Evolutionary conservation across 2,113 vertebrate genomes (phyloP), one percentile per base, ranked within the genome.

Genomic region (Peromyscus leucopus): DNA sequence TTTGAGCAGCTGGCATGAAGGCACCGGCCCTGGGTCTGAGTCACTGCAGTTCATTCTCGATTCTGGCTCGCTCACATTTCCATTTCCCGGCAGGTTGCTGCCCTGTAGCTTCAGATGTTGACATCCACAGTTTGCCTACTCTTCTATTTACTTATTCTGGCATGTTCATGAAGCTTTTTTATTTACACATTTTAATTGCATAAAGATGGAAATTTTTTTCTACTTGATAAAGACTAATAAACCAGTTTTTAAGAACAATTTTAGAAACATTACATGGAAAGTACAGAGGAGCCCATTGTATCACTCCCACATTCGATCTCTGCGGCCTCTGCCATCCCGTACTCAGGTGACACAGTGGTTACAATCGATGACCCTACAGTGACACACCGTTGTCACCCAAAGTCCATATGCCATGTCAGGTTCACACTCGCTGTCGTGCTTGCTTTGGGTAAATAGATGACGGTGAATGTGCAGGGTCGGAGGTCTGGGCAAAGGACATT

Each of bases 91-190:
- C 24, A 74, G 39, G 31, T 79, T 11, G n/a, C 74, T 67, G 65
- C 42, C 87, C 72, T 80, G 42, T 10, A 7, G 7, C 82, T 92
- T 76, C 51, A 89, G n/a, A 55, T 76, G 51, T 65, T 61, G n/a
- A 31, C 51, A 42, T 79, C 55, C 2, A 17, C 22, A 76, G 31
- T 71, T 95, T 88, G 87, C 78, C 48, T 51, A 7, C 33, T 24
- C 16, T 78, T 76, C 89, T 96, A 28, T 80, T 82, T 63, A 26
- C 61, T 89, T 90, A 65, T 57, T 86, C 86, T 76, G 63, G 85
- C 28, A 0, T 19, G 78, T 71, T 63, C 13, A 26, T 48, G 61
- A 42, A 46, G 39, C 42, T 65, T 46, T 46, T 85, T 89, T 69
- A 90, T 51, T 69, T 91, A 33, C 5, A 21, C 13, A 51, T 82